Conservation (phyloP, 1,140 invertebrate genomes). For the Druon quercuslanigerum region DNA sequence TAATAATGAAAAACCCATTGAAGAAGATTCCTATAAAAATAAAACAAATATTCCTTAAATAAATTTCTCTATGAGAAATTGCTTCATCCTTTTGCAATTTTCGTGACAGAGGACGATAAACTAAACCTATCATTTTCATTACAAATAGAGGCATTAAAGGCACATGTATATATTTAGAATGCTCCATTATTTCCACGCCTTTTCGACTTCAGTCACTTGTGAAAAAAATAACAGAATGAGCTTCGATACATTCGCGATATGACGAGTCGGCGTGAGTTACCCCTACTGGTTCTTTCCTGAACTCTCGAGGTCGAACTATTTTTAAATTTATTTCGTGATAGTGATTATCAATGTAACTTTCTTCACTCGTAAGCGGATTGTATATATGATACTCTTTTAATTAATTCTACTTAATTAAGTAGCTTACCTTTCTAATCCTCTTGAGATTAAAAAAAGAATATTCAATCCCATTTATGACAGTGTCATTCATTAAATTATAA, state of each 20-base stretch:
- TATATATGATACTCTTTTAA: too few relatives aligned
- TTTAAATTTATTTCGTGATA: neutral
- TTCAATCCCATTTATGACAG: too few relatives aligned
- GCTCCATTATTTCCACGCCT: conserved; percentile 12
- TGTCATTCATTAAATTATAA: too few relatives aligned
- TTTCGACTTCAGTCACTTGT: conserved; percentile 5
- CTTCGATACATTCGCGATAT: neutral
- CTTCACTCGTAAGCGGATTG: neutral
- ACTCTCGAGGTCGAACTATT: neutral
- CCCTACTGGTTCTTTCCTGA: conserved; percentile 2
- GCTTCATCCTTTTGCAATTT: neutral
- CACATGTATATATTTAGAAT: neutral
- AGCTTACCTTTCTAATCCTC: neutral
- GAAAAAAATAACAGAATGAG: conserved; percentile 19
- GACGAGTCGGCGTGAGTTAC: conserved; percentile 11
- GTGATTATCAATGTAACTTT: neutral
- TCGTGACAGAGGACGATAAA: neutral
- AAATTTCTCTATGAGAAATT: neutral
- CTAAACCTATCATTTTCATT: neutral
- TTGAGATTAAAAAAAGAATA: neutral
- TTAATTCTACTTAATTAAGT: too few relatives aligned
- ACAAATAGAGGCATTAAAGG: conserved; percentile 4
- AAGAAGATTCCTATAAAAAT: too few relatives aligned
- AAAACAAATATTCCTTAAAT: too few relatives aligned
- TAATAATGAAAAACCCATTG: too few relatives aligned